Evolutionary conservation across 2,888 invertebrate species (phyloP), one percentile per base, ranked within the genome.

Genomic region (Seira musarum): DNA sequence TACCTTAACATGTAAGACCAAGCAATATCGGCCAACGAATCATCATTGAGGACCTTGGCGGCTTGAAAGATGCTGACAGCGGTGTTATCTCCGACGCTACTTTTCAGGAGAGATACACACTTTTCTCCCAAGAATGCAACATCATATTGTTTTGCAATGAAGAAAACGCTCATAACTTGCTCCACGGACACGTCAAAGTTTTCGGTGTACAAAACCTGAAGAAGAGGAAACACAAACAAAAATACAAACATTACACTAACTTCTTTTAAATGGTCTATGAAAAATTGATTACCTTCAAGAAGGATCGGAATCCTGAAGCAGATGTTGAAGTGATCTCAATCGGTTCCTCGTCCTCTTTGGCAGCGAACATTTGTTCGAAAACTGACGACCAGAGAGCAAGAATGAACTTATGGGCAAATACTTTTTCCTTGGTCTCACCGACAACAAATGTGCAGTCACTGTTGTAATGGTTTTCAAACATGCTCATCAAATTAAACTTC

Each of bases 171-270:
- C 84, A 84, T 84, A 13, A 82, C 82, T 69, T 84, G 82, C 60
- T 84, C 84, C 2, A 84, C 82, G 13, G 82, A 79, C 15, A 84
- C 84, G 30, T 84, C 84, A 68, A 84, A 84, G 19, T 84, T 81
- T 30, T 84, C 84, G 0, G 84, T 84, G 81, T 84, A 84, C 77
- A 84, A 74, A 24, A 82, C 82, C 84, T 84, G 13, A 40, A 8
- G 6, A n/a, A 40, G 40, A 40, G 19, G n/a, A 70, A 71, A 25
- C 1, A 35, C 53, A 49, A 24, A 68, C 22, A 19, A 10, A 1
- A 53, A 69, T 53, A 8, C 22, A 53, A 69, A 17, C 10, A 13
- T 40, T 13, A 40, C 5, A 40, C 6, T 40, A 40, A 40, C 40
- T 8, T 8, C 13, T 13, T 8, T 40, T 40, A 40, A 40, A 40